phyloP scores from a whole-genome alignment of 2,888 invertebrate genomes.

The Fragum sueziense region DNA sequence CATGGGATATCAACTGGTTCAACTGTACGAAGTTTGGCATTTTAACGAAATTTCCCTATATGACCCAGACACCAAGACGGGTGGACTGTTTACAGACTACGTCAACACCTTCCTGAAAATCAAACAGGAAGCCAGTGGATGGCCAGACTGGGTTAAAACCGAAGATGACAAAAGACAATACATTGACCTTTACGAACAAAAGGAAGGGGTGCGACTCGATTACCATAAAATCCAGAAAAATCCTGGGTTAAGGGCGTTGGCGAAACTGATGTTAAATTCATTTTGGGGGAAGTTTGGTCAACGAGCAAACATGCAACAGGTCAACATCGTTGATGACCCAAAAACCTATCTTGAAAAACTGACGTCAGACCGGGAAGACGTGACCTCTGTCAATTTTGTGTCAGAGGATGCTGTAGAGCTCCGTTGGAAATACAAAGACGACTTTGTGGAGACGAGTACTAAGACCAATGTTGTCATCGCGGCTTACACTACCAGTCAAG shows the following conservation, averaged over 20 bases:
- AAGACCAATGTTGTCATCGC: slow-evolving; percentile 8
- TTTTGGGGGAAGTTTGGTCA: slow-evolving; percentile 56
- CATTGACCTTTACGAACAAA: slow-evolving; percentile 31
- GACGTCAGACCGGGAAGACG: slow-evolving; percentile 37
- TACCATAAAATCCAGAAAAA: slow-evolving; percentile 39
- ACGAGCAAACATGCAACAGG: slow-evolving; percentile 34
- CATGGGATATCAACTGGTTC: background rate
- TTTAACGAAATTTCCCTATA: background rate
- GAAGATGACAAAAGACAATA: slow-evolving; percentile 1
- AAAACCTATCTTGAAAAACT: slow-evolving; percentile 33
- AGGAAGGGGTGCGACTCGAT: slow-evolving; percentile 42
- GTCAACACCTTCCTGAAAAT: background rate
- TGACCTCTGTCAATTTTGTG: slow-evolving; percentile 30
- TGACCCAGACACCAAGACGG: background rate
- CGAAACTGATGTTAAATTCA: slow-evolving; percentile 47
- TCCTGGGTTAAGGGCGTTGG: slow-evolving; percentile 42
- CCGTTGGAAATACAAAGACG: slow-evolving; percentile 18
- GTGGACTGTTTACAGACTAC: background rate
- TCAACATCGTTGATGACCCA: slow-evolving; percentile 18
- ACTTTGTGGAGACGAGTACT: background rate
- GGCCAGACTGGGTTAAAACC: slow-evolving; percentile 3
- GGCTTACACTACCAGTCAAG: slow-evolving; percentile 10
- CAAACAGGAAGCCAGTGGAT: background rate
- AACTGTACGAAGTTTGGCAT: background rate
- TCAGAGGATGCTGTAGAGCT: slow-evolving; percentile 34